Evolutionary conservation across 2,888 invertebrate genomes (phyloP).

Genomic region (Drosophila cognata): DNA sequence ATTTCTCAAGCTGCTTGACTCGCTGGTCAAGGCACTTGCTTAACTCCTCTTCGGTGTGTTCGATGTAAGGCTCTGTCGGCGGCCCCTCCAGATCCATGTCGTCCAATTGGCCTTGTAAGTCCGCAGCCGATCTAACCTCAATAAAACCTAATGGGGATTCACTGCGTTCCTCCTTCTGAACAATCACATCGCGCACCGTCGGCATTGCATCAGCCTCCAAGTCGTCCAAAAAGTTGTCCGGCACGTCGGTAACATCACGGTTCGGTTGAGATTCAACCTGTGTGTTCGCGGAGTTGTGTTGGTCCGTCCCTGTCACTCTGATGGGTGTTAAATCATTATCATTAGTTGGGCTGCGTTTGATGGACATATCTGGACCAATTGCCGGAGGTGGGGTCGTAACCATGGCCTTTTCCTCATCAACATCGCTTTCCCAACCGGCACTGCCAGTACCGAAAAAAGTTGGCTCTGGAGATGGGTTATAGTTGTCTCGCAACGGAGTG

Average conservation of each 20-base stretch:
- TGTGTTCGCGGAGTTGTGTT: background rate
- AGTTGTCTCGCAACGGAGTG: slow-evolving; percentile 24
- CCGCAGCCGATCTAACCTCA: background rate
- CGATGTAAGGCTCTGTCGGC: background rate
- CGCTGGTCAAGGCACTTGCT: background rate
- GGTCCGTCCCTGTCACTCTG: background rate
- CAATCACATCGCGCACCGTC: too few relatives aligned
- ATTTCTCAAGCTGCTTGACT: background rate
- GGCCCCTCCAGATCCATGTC: slow-evolving; percentile 10
- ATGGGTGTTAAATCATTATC: slow-evolving; percentile 12
- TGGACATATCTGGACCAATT: background rate
- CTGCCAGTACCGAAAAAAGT: background rate
- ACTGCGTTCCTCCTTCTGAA: slow-evolving; percentile 13
- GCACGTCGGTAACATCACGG: background rate
- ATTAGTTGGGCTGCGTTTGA: background rate
- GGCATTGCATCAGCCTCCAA: background rate
- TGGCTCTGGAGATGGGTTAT: background rate
- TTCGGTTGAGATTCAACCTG: background rate
- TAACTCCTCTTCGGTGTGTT: background rate
- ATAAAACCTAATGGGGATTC: slow-evolving; percentile 16
- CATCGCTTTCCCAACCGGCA: slow-evolving; percentile 30
- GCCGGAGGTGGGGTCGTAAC: background rate
- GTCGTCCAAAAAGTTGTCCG: background rate
- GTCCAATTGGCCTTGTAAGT: slow-evolving; percentile 2
- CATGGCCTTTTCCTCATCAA: background rate